Evolutionary conservation across 2,888 invertebrate genomes (phyloP), one percentile per base, ranked within the genome.

Genomic region (Ophioninae sp.): DNA sequence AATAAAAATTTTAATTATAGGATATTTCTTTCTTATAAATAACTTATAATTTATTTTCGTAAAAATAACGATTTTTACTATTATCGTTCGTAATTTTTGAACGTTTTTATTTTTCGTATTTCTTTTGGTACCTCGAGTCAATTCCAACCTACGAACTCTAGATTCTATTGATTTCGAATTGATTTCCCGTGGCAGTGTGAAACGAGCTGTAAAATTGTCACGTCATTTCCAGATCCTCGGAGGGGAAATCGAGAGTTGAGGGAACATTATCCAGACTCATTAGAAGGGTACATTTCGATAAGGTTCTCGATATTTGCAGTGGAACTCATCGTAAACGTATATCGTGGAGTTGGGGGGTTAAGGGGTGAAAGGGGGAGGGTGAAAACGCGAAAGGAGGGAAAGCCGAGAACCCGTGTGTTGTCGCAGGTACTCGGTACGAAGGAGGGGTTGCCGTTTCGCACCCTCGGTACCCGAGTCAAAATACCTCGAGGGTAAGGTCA

Each of bases 401-500:
- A 75, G 68, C 23, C 41, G 64, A 63, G 30, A 69, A 23, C 51
- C 51, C 51, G 67, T 65, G 59, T 63, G 59, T 76, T 61, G 67
- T 63, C 67, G 73, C 83, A 80, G 68, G 72, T 80, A 75, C 65
- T 58, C 51, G 61, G 39, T 73, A 68, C 72, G 72, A 76, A 37
- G 68, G 23, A 61, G 64, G 59, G 37, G 39, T 37, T 37, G 58
- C 65, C 71, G 20, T 71, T 79, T 59, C 23, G 41, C 76, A 51
- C 67, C 76, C 63, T 83, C 64, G 20, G 20, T 77, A 67, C 30
- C 58, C 58, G 79, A 74, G 67, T 79, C 67, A 73, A 80, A 83
- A 80, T 72, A 72, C 77, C 83, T 80, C 76, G 58, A 73, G 80
- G 83, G 76, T 73, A 81, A 79, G 64, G 79, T 85, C 81, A 85